Evolutionary conservation across 2,888 invertebrate species (phyloP).

Genomic region (Leucoptera coffeella): DNA sequence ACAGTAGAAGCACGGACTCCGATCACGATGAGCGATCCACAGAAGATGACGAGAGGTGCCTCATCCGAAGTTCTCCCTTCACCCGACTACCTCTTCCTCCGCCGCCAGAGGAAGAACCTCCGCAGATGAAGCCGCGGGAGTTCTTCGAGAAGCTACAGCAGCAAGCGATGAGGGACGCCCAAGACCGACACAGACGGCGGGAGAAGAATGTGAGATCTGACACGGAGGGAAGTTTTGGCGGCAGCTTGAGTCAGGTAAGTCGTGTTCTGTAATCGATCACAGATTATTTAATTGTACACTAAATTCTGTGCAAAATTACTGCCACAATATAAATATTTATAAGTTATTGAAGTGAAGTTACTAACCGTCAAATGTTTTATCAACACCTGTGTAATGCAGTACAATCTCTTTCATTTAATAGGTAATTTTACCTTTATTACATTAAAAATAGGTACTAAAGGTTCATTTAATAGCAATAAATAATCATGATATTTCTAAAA

Average conservation of each 20-base stretch:
- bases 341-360: too few relatives aligned
- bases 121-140: slow-evolving; percentile 52
- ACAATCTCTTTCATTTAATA: too few relatives aligned
- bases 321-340: too few relatives aligned
- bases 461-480: too few relatives aligned
- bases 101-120: slow-evolving; percentile 32
- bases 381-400: too few relatives aligned
- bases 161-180: slow-evolving; percentile 42
- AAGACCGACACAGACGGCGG: slow-evolving; percentile 25
- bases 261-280: too few relatives aligned
- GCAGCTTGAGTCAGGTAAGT: slow-evolving; percentile 46
- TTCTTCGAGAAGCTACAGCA: slow-evolving; percentile 44
- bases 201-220: slow-evolving; percentile 22
- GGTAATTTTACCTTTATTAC: too few relatives aligned
- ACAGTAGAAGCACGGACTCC: slow-evolving; percentile 43
- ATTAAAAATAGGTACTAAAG: too few relatives aligned
- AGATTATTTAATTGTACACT: too few relatives aligned
- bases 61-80: slow-evolving; percentile 36
- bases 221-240: slow-evolving; percentile 37
- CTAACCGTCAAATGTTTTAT: too few relatives aligned
- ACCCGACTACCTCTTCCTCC: slow-evolving; percentile 39
- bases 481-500: too few relatives aligned
- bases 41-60: slow-evolving; percentile 38
- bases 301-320: too few relatives aligned
- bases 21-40: slow-evolving; percentile 46